Evolutionary conservation across 2,888 invertebrate genomes (phyloP).

Genomic region (Caenorhabditis imperialis): DNA sequence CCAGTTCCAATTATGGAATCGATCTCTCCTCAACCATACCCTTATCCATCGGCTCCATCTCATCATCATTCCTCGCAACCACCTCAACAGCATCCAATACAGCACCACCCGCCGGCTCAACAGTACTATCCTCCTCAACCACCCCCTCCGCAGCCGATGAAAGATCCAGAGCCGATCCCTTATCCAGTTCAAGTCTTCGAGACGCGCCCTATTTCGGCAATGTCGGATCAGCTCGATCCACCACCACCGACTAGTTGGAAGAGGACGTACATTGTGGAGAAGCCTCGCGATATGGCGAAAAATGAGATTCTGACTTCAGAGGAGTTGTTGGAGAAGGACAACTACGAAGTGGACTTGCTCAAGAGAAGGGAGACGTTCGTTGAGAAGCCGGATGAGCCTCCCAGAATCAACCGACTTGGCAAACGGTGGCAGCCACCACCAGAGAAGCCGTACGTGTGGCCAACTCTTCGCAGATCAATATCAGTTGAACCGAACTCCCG

Average conservation of each 20-base stretch:
- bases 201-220: conserved; percentile 73
- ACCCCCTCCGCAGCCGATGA: conserved; percentile 15
- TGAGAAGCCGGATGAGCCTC: conserved; percentile 70
- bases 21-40: conserved; percentile 26
- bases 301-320: conserved; percentile 77
- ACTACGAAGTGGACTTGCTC: conserved; percentile 76
- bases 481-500: conserved; percentile 63
- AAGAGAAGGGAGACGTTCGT: conserved; percentile 76
- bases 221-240: conserved; percentile 57
- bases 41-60: conserved; percentile 1
- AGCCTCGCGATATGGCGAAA: conserved; percentile 64
- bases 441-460: conserved; percentile 75
- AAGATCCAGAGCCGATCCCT: conserved; percentile 34
- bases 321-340: conserved; percentile 74
- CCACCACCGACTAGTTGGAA: conserved; percentile 37
- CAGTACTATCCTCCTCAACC: conserved; percentile 18
- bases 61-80: conserved; percentile 2
- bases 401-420: conserved; percentile 71
- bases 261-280: conserved; percentile 71
- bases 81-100: conserved; percentile 19
- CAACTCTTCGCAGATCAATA: conserved; percentile 62
- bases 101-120: conserved; percentile 2
- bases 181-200: conserved; percentile 73
- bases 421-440: conserved; percentile 78
- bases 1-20: conserved; percentile 66